These are phyloP conservation scores for Phymanthus crucifer DNA, from an alignment of 92 coral and sea anemone genomes.

Conservation along the genomic window DNA sequence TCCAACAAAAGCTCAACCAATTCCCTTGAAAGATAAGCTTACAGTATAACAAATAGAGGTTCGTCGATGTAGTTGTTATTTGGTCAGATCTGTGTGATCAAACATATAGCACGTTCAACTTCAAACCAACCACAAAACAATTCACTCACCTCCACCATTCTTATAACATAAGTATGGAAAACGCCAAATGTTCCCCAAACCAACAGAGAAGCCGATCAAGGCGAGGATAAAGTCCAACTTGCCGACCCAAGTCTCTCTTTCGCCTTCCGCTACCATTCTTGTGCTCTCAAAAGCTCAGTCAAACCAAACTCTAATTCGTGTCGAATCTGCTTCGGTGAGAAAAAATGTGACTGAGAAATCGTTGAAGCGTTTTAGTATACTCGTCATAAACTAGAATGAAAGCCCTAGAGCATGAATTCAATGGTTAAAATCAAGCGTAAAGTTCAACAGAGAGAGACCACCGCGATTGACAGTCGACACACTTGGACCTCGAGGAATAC, in stretches of 20 bases:
- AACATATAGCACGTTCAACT: not conserved
- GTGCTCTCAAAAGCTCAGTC: not conserved
- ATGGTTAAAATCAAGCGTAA: not conserved
- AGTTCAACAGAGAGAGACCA: not conserved
- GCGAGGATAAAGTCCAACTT: constrained; percentile 87
- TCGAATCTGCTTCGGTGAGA: not conserved
- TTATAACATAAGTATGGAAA: constrained; percentile 87
- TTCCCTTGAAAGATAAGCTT: too few relatives aligned
- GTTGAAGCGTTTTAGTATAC: not conserved
- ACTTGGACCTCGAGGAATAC: not conserved
- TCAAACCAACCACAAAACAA: not conserved
- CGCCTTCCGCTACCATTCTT: constrained; percentile 55
- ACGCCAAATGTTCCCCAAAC: constrained; percentile 93
- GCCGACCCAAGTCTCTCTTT: constrained; percentile 87
- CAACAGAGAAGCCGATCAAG: constrained; percentile 85
- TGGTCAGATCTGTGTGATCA: not conserved
- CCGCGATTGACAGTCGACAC: not conserved
- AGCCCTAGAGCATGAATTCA: not conserved
- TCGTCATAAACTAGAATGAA: not conserved
- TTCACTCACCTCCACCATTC: constrained; percentile 85
- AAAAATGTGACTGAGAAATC: not conserved
- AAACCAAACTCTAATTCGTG: not conserved
- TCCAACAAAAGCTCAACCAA: too few relatives aligned
- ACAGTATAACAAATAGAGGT: too few relatives aligned
- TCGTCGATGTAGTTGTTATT: not conserved